Base-by-base conservation (phyloP, 2,888 invertebrate species). In the Cecidostiba fungosa region DNA sequence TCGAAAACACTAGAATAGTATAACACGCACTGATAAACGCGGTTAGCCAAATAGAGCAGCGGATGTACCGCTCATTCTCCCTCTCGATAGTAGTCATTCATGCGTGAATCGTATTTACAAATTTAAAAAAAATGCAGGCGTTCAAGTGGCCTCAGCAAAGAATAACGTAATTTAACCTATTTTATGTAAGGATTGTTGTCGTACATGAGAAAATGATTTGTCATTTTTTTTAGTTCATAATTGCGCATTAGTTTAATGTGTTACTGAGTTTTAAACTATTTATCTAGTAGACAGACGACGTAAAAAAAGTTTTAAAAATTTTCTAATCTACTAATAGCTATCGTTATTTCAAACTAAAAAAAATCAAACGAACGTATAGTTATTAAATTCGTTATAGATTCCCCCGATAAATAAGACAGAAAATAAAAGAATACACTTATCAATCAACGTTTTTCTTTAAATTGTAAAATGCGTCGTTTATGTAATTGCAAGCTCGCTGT, bases 1-100 rank as follows among this genome's bases (percentile, higher is more conserved):
- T 77, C 36, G 54, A 66, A 66, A 47, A 72, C 10, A 23, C n/a
- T 29, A 36, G 32, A 69, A 19, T 19, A 70, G n/a, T n/a, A 5
- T 43, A 50, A 50, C 36, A 36, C 32, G 70, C 70, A 36, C 72
- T 39, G 72, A 72, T 72, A 72, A 39, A 43, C 39, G 8, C 72
- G 39, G 14, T 43, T 72, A 72, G 19, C 39, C 12, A 72, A 72
- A 72, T 36, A 39, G 39, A 72, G 23, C n/a, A 36, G n/a, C n/a
- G 72, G 72, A 72, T 36, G 39, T 72, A 12, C 66, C 66, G 66
- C 26, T 66, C 66, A 29, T 14, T 66, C 26, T 26, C 12, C 14
- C 66, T 29, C 66, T n/a, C 26, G 14, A 14, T n/a, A 1, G 10
- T 29, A 23, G 26, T 29, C 29, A 14, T 66, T 66, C 66, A 66